Percentiles rank a stretch among this genome's conserved stretches.
Evolutionary conservation across 2,888 invertebrate species (phyloP).

Genomic region (Erebia ligea): DNA sequence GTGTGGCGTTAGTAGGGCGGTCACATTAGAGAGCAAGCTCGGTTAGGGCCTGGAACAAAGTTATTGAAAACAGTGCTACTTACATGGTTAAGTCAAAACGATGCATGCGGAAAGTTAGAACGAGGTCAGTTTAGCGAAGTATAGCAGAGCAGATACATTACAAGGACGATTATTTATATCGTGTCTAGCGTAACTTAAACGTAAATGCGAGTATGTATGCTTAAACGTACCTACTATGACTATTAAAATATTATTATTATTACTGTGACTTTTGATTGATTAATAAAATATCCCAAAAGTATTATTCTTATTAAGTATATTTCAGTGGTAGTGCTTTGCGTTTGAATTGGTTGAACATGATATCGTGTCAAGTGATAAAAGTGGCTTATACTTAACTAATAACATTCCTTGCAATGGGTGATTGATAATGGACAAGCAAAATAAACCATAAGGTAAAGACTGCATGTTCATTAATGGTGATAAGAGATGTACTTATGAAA

Average conservation of each 20-base stretch:
- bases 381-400: constrained; percentile 55
- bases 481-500: constrained; percentile 21
- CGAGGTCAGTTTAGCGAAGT: constrained; percentile 64
- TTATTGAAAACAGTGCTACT: constrained; percentile 80
- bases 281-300: not conserved
- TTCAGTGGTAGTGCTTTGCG: constrained; percentile 33
- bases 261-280: not conserved
- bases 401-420: constrained; percentile 78
- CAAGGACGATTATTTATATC: constrained; percentile 69
- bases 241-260: not conserved
- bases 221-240: too few relatives aligned
- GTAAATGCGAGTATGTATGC: constrained; percentile 9
- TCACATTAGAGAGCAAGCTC: constrained; percentile 84
- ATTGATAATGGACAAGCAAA: constrained; percentile 65
- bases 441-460: constrained; percentile 50
- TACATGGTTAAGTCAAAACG: constrained; percentile 76
- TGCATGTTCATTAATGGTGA: constrained; percentile 31
- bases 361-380: constrained; percentile 43
- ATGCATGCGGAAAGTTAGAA: constrained; percentile 77
- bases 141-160: constrained; percentile 54
- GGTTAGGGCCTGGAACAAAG: constrained; percentile 84
- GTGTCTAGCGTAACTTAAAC: constrained; percentile 23
- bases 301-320: constrained; percentile 11
- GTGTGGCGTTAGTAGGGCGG: constrained; percentile 81
- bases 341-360: constrained; percentile 39